Conservation (phyloP, 2,113 vertebrate species). For the Syngnathus typhle region DNA sequence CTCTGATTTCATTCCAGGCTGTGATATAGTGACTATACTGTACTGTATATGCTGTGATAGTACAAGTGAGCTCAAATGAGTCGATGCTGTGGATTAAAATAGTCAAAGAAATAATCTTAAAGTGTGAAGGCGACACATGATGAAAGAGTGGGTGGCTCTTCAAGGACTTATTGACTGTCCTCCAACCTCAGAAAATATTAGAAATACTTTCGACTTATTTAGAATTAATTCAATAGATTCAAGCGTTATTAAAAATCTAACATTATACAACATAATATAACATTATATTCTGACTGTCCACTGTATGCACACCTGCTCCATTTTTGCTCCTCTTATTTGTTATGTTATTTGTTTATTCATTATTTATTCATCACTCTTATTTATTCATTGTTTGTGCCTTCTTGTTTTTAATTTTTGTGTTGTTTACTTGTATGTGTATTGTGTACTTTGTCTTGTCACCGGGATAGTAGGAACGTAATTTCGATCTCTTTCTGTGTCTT, state of each 20-base stretch:
- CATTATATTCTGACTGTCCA: no score
- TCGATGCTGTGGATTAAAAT: not conserved
- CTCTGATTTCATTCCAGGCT: slow-evolving; percentile 48
- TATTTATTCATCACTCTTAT: no score
- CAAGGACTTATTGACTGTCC: slow-evolving; percentile 14
- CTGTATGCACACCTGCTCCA: no score
- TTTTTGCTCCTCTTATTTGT: no score
- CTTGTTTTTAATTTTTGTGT: no score
- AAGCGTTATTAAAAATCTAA: slow-evolving; percentile 16
- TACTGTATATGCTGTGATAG: slow-evolving; percentile 18
- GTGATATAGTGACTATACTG: slow-evolving; percentile 16
- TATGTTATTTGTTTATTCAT: no score
- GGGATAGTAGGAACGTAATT: no score
- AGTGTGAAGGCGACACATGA: slow-evolving; percentile 39
- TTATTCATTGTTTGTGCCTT: no score
- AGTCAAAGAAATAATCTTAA: slow-evolving; percentile 31
- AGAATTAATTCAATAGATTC: slow-evolving; percentile 3
- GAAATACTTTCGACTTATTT: not conserved
- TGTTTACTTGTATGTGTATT: no score
- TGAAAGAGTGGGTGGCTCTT: slow-evolving; percentile 9
- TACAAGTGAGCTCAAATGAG: not conserved
- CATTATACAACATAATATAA: no score
- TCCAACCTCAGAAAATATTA: slow-evolving; percentile 23
- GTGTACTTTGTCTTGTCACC: no score
- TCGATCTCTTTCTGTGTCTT: no score